Percentiles rank a stretch among this genome's conserved stretches.
Conservation (phyloP, 2,888 invertebrate genomes). For the Euplexia lucipara region DNA sequence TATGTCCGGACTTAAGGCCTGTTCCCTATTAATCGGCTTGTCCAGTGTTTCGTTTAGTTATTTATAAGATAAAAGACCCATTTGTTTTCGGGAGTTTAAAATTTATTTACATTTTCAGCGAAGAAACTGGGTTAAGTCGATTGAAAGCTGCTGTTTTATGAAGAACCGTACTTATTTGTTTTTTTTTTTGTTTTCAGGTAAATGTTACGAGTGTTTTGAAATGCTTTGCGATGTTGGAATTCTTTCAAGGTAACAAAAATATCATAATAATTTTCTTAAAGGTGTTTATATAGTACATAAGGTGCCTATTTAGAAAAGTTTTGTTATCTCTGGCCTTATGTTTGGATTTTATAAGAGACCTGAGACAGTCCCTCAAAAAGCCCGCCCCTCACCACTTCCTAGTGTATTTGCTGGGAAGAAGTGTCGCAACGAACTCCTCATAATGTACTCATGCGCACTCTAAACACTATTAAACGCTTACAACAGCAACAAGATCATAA, state of each 20-base stretch:
- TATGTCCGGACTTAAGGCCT: constrained; percentile 5
- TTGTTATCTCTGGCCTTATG: too few relatives aligned
- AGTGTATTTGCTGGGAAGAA: too few relatives aligned
- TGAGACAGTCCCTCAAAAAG: too few relatives aligned
- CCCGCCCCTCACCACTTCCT: too few relatives aligned
- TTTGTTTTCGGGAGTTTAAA: constrained; percentile 34
- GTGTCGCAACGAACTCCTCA: too few relatives aligned
- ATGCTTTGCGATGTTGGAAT: not conserved
- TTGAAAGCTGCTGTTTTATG: constrained; percentile 28
- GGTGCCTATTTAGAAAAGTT: too few relatives aligned
- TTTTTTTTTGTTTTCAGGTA: constrained; percentile 55
- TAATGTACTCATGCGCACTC: not conserved
- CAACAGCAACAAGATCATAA: constrained; percentile 45
- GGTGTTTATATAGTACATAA: too few relatives aligned
- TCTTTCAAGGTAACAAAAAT: constrained; percentile 12
- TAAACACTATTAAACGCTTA: constrained; percentile 16
- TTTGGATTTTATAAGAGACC: too few relatives aligned
- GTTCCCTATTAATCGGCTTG: constrained; percentile 32
- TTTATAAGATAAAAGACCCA: constrained; percentile 43
- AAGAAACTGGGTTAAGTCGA: constrained; percentile 28
- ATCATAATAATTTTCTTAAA: not conserved
- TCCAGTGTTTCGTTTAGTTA: constrained; percentile 44
- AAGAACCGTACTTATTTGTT: constrained; percentile 27
- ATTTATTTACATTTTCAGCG: constrained; percentile 20
- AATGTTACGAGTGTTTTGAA: not conserved